Evolutionary conservation across 2,113 vertebrate species (phyloP), one percentile per base, ranked within the genome.

Genomic region (Mobula hypostoma): DNA sequence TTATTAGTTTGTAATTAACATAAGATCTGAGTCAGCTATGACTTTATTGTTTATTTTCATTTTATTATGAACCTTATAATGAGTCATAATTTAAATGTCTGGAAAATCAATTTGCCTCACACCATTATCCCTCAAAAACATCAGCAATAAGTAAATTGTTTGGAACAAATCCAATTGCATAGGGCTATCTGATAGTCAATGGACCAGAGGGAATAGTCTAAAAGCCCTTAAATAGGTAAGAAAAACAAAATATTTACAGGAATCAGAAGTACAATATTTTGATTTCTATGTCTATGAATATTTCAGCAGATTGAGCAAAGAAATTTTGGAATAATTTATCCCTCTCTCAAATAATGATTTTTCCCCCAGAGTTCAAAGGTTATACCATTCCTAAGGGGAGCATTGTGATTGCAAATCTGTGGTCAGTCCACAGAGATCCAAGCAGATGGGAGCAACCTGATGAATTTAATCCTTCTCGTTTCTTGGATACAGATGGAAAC

Each of bases 311-410:
- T 61, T 7, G 58, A 36, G n/a, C 32, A 32, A 32, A 15, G 11
- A 12, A 58, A 90, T n/a, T 32, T 90, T 29, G 61, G 61, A 66
- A 27, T 66, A 90, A 76, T 74, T 74, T 24, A 74, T 93, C 88
- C 14, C 29, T 68, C 63, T 36, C 83, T 14, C 21, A 48, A 40
- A 48, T 48, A 48, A 48, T 48, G 94, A 94, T 94, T 90, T 95
- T 88, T 95, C 94, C 66, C 0, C 0, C 95, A 99, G 98, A 97
- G 95, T 98, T 99, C 78, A 97, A 97, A 95, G 98, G 98, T 15
- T 99, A 97, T 88, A 98, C 96, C n/a, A 98, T 99, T 96, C 98
- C 98, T 7, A 98, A 98, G 94, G 98, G 98, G 88, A 98, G 98
- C 0, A 94, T 99, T 78, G 96, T 99, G 6, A 56, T 99, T 61